Evolutionary conservation across 2,888 invertebrate species (phyloP), one percentile per base, ranked within the genome.

Genomic region (Chrysina gloriosa): DNA sequence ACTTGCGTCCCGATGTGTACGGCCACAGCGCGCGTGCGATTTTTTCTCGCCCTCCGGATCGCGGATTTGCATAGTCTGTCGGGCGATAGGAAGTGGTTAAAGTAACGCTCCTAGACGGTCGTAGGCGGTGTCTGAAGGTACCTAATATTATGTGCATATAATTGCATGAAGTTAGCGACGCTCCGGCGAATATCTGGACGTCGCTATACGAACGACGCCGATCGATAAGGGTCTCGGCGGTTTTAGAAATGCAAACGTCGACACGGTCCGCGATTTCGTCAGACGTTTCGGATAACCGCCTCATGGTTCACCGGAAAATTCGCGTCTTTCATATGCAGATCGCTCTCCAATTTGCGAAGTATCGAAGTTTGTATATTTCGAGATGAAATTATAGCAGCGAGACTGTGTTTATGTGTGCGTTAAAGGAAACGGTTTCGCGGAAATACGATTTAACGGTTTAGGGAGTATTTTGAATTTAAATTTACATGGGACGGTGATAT

Each of bases 241-340:
- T 52, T 52, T 52, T 16, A 31, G 31, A 52, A 52, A 19, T 52
- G 7, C 31, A 52, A 52, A 52, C 52, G 52, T 29, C 52, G 52
- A 7, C 31, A 52, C 52, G 52, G 14, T 31, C 19, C 25, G 52
- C 19, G 14, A 19, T 19, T 16, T 31, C 29, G 29, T 14, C 21
- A 45, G 45, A 45, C 45, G 1, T 16, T n/a, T 21, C 7, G 19
- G 1, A 6, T 19, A 19, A 21, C 21, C 6, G 21, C 19, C 21
- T 14, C 21, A 45, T 7, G 45, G 19, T 45, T 45, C 45, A 21
- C 21, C 27, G 52, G 50, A 52, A 52, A 52, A 31, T 52, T 31
- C 7, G 9, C 52, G 52, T 9, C 21, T 45, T 45, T 45, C 45
- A 45, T 45, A 45, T 45, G 19, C 16, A 45, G 45, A 45, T 45